These are phyloP conservation scores for Cossypha heuglini DNA, from an alignment of 2,797 vertebrate species.

Conservation along the genomic window DNA sequence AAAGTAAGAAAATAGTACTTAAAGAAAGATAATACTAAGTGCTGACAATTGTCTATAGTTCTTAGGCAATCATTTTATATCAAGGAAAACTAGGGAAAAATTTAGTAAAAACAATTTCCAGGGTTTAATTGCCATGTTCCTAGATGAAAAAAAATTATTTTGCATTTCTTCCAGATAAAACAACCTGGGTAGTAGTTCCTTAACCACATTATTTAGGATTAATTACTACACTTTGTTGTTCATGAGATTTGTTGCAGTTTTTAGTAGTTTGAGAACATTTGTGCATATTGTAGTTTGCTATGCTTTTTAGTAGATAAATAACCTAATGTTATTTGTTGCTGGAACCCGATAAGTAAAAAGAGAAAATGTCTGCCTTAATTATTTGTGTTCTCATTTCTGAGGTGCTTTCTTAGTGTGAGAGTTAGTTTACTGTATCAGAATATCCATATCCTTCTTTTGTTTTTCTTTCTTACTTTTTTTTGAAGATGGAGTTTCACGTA, in stretches of 20 bases:
- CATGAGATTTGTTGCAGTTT: background rate
- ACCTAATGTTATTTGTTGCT: background rate
- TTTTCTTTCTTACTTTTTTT: background rate
- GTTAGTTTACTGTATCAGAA: background rate
- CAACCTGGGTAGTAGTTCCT: background rate
- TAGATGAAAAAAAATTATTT: background rate
- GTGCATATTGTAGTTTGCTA: background rate
- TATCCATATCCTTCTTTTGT: background rate
- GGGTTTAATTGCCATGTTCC: background rate
- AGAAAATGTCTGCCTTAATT: background rate
- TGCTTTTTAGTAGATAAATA: background rate
- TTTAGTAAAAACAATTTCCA: background rate
- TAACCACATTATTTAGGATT: background rate
- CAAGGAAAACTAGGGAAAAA: background rate
- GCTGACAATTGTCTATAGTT: background rate
- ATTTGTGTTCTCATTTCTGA: background rate
- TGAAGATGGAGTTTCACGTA: constrained; percentile 4
- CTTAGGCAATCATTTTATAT: background rate
- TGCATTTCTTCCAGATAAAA: background rate
- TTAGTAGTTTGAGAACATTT: background rate
- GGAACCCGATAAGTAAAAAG: background rate
- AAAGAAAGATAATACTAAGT: background rate
- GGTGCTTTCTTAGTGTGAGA: background rate
- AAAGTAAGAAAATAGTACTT: background rate
- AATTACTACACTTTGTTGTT: background rate